Evolutionary conservation across 2,797 vertebrate genomes (phyloP).

Genomic region (Myotis pilosus): DNA sequence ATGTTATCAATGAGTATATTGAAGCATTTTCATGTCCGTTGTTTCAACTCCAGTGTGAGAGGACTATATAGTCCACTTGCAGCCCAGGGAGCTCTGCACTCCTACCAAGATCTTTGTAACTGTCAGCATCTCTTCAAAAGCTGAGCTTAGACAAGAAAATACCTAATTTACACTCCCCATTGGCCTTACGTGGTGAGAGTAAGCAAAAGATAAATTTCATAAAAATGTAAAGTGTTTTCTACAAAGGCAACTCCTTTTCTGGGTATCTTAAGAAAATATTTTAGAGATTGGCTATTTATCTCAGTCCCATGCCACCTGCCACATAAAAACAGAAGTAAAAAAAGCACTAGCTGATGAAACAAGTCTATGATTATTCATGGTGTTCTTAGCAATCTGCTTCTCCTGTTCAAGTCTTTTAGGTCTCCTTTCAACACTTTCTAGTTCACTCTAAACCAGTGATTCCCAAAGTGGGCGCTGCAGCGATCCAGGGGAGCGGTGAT

Average conservation of each 20-base stretch:
- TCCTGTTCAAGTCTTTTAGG: not conserved
- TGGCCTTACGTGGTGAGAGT: not conserved
- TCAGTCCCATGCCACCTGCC: not conserved
- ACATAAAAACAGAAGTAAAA: not conserved
- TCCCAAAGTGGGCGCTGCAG: too few species aligned
- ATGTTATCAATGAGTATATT: not conserved
- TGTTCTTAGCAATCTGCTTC: not conserved
- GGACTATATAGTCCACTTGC: accelerated
- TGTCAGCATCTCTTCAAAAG: not conserved
- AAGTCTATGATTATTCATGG: not conserved
- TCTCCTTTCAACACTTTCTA: not conserved
- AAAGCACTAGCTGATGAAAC: not conserved
- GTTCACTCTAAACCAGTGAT: not conserved
- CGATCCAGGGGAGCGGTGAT: too few species aligned
- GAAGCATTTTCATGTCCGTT: not conserved
- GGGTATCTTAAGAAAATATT: not conserved
- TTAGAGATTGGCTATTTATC: not conserved
- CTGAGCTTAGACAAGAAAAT: not conserved
- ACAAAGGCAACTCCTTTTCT: not conserved
- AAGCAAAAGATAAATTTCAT: not conserved
- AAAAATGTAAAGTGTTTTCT: not conserved
- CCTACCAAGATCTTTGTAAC: not conserved
- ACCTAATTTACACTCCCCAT: not conserved
- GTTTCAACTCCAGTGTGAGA: not conserved
- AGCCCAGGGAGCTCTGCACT: not conserved